phyloP scores from a whole-genome alignment of 2,797 vertebrate genomes.

The Dicrostonyx torquatus region DNA sequence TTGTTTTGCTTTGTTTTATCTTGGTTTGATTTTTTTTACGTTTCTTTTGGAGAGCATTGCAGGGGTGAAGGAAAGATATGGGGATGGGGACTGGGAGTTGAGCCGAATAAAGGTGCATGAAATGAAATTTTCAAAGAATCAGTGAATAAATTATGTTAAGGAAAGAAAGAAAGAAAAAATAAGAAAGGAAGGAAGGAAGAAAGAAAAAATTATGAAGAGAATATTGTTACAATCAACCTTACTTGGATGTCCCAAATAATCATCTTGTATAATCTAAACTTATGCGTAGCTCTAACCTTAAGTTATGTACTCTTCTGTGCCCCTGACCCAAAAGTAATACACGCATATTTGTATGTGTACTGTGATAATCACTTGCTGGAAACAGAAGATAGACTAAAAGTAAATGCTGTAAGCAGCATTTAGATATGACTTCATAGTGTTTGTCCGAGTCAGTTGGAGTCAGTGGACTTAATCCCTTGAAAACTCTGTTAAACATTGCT shows the following conservation, averaged over 20 bases:
- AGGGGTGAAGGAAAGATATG: too few relatives aligned
- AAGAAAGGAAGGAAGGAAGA: too few relatives aligned
- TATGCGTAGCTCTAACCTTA: background rate
- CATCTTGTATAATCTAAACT: background rate
- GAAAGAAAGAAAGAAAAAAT: too few relatives aligned
- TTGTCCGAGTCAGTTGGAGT: background rate
- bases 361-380: background rate
- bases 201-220: too few relatives aligned
- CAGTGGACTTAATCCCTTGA: background rate
- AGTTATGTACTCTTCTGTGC: background rate
- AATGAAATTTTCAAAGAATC: too few relatives aligned
- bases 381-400: background rate
- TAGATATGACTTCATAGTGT: background rate
- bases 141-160: too few relatives aligned
- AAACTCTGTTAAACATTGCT: background rate
- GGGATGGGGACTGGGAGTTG: too few relatives aligned
- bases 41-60: too few relatives aligned
- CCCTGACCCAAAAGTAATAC: background rate
- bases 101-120: too few relatives aligned
- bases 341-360: background rate
- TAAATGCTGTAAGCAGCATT: background rate
- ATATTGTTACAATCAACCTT: background rate
- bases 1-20: too few relatives aligned
- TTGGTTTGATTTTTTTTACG: too few relatives aligned
- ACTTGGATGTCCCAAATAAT: background rate